Conservation (phyloP, 2,888 invertebrate genomes). For the Dasysyrphus albostriatus region DNA sequence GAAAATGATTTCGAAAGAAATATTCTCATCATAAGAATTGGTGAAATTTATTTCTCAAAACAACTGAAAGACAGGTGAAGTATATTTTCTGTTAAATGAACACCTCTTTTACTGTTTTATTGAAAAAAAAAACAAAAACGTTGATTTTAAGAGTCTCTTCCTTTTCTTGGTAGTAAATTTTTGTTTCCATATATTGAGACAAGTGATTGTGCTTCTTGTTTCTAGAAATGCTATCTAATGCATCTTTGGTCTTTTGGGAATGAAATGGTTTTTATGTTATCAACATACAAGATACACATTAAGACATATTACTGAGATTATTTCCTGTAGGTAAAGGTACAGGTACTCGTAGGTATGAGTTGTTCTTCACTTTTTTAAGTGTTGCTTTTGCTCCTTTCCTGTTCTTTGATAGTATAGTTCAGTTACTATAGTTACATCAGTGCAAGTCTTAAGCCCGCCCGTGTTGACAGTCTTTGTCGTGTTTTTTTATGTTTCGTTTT, state of each 20-base stretch:
- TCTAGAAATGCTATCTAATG: constrained; percentile 33
- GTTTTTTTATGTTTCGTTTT: neutral
- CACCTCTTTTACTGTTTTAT: constrained; percentile 32
- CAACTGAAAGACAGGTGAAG: neutral
- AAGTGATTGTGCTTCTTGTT: constrained; percentile 37
- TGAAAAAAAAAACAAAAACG: constrained; percentile 49
- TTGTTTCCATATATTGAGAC: constrained; percentile 27
- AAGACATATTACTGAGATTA: constrained; percentile 61
- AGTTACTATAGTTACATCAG: neutral
- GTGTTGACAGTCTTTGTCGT: constrained; percentile 23
- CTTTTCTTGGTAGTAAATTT: constrained; percentile 17
- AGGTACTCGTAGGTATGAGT: too few species aligned
- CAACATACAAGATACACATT: constrained; percentile 52
- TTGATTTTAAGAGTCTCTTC: constrained; percentile 27
- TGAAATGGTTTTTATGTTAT: constrained; percentile 49
- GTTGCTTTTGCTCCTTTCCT: constrained; percentile 28
- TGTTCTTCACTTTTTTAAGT: neutral
- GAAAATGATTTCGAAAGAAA: too few species aligned
- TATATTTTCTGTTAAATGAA: neutral
- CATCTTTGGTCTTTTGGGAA: constrained; percentile 44
- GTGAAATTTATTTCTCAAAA: neutral
- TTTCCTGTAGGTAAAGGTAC: constrained; percentile 32
- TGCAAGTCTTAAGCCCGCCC: neutral
- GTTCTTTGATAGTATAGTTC: constrained; percentile 26
- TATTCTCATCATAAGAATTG: neutral